Evolutionary conservation across 2,888 invertebrate genomes (phyloP), one percentile per base, ranked within the genome.

Genomic region (Apomyelois bistriatella): DNA sequence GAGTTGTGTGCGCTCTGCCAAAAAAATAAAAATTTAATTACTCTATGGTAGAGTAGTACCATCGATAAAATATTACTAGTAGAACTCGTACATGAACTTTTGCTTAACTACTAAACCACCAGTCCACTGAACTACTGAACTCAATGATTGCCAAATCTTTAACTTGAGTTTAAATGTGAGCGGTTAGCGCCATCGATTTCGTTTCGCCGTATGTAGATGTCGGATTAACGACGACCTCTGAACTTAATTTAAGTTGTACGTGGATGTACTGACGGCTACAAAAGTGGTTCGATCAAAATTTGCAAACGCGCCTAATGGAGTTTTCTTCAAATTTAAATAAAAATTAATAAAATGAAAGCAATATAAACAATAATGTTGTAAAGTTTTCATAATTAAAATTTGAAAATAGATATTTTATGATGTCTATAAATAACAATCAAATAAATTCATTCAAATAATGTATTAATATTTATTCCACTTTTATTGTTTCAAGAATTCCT

Each of bases 171-270:
- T n/a, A 42, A 46, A 35, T 40, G 54, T 32, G 47, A 13, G 35
- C n/a, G 42, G 55, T 52, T 64, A 22, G 22, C 22, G 68, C 54
- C 36, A 43, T 52, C 61, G 64, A 60, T 67, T 69, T 68, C 73
- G 67, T 69, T 74, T 73, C 75, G 65, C 75, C 74, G 66, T 74
- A 78, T 77, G 78, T 77, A 79, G 76, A 79, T 74, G 75, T 72
- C 72, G 72, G 78, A 77, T 79, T 79, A 78, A 73, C 71, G 72
- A 70, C 70, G 68, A 74, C 70, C 78, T 76, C 59, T 53, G 56
- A 68, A 74, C 75, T 76, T 80, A 79, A 79, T 80, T 80, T 78
- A 76, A 79, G 69, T 77, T 79, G 64, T 74, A 76, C 79, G 65
- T 66, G 54, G 40, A 15, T 30, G 72, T 73, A 78, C 72, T 36